Conservation (phyloP, 2,888 invertebrate genomes). For the Caenorhabditis zanzibari region DNA sequence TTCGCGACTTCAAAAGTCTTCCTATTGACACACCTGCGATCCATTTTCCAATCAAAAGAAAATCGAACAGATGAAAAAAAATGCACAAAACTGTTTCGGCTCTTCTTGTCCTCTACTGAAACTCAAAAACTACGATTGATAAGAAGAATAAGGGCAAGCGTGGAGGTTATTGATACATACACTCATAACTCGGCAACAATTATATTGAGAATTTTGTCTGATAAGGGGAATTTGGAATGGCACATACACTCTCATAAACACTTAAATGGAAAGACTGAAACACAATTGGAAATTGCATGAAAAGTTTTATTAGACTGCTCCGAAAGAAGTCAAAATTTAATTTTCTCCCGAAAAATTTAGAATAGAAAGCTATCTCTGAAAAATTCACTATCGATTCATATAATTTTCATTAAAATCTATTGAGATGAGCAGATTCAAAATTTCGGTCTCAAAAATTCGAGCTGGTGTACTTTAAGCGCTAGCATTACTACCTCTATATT, state of each 20-base stretch:
- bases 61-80: not conserved
- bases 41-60: not conserved
- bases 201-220: not conserved
- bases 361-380: too few relatives aligned
- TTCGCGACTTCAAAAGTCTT: too few relatives aligned
- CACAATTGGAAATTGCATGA: not conserved
- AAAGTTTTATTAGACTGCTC: not conserved
- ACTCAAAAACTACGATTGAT: not conserved
- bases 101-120: not conserved
- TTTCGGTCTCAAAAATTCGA: too few relatives aligned
- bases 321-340: too few relatives aligned
- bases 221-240: not conserved
- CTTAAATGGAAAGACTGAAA: not conserved
- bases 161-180: not conserved
- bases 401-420: too few relatives aligned
- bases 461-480: too few relatives aligned
- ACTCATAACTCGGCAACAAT: not conserved
- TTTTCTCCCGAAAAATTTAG: too few relatives aligned
- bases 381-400: too few relatives aligned
- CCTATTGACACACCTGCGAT: not conserved
- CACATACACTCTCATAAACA: not conserved
- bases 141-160: not conserved
- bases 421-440: too few relatives aligned
- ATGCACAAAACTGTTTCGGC: not conserved
- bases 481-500: too few relatives aligned